Evolutionary conservation across 2,888 invertebrate species (phyloP).

Genomic region (Caenorhabditis sp.): DNA sequence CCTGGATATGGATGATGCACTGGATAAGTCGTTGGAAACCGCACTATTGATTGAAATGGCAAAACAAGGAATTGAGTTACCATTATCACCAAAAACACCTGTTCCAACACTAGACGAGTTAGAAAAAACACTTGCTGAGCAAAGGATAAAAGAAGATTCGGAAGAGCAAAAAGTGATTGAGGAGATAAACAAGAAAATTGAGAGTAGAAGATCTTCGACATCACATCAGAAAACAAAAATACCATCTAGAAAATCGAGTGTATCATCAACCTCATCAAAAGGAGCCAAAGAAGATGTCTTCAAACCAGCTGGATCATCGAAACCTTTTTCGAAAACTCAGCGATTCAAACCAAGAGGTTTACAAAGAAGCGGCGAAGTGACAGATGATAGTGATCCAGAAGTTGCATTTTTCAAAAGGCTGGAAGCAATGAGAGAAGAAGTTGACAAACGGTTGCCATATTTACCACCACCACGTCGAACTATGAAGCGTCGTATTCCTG

Average conservation of each 20-base stretch:
- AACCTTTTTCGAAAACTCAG: conserved; percentile 10
- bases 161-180: conserved; percentile 17
- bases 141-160: conserved; percentile 15
- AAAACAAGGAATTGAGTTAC: conserved; percentile 43
- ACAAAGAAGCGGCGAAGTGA: conserved; percentile 10
- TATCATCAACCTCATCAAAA: conserved; percentile 7
- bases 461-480: conserved; percentile 14
- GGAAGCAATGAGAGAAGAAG: conserved; percentile 27
- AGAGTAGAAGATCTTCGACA: conserved; percentile 30
- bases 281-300: conserved; percentile 8
- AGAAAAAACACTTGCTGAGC: conserved; percentile 1
- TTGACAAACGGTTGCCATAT: conserved; percentile 8
- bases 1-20: conserved; percentile 5
- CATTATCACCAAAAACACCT: conserved; percentile 33
- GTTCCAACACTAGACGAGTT: conserved; percentile 6
- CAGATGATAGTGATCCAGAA: conserved; percentile 48
- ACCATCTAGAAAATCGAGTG: conserved; percentile 20
- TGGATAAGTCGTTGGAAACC: conserved; percentile 31
- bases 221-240: conserved; percentile 14
- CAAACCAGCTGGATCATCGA: neutral
- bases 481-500: conserved; percentile 23
- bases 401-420: conserved; percentile 40
- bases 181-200: conserved; percentile 10
- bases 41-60: conserved; percentile 46
- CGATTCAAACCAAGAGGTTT: conserved; percentile 29